Percentiles rank a stretch among this genome's conserved stretches.
Conservation (phyloP, 2,797 vertebrate species). For the Nannoperca obscura region DNA sequence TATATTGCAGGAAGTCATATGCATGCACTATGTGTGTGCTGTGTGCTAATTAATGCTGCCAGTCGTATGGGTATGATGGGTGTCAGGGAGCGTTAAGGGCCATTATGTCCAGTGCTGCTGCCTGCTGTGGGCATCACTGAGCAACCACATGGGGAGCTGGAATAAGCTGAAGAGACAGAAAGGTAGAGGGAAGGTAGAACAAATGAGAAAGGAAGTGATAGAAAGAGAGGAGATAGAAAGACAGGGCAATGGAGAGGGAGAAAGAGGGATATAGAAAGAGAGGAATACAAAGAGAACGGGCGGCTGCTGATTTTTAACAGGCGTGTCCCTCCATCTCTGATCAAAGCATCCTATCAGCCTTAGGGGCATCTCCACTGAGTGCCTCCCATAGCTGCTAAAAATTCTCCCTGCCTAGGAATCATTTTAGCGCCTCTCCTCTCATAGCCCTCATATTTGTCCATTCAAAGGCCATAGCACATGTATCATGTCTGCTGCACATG, state of each 20-base stretch:
- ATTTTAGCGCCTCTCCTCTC: constrained; percentile 62
- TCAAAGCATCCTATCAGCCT: constrained; percentile 81
- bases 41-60: constrained; percentile 57
- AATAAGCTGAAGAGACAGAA: constrained; percentile 14
- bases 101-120: constrained; percentile 43
- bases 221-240: constrained; percentile 29
- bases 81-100: constrained; percentile 37
- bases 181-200: constrained; percentile 1
- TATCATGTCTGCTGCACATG: constrained; percentile 53
- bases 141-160: constrained; percentile 45
- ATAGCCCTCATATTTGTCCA: constrained; percentile 47
- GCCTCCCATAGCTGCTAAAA: constrained; percentile 73
- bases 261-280: constrained; percentile 47
- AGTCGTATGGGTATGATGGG: constrained; percentile 37
- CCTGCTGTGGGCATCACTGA: constrained; percentile 51
- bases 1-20: constrained; percentile 11
- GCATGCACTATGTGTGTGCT: constrained; percentile 7
- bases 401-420: constrained; percentile 67
- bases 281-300: constrained; percentile 73
- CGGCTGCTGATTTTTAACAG: constrained; percentile 77
- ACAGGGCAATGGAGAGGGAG: constrained; percentile 28
- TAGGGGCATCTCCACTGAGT: constrained; percentile 68
- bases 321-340: constrained; percentile 79
- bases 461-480: constrained; percentile 41
- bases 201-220: constrained; percentile 25